A percentile compares a stretch with the other conserved stretches of the same genome.
These are phyloP conservation scores for Leucozona laternaria DNA, from an alignment of 2,888 invertebrate genomes.

Conservation along the genomic window DNA sequence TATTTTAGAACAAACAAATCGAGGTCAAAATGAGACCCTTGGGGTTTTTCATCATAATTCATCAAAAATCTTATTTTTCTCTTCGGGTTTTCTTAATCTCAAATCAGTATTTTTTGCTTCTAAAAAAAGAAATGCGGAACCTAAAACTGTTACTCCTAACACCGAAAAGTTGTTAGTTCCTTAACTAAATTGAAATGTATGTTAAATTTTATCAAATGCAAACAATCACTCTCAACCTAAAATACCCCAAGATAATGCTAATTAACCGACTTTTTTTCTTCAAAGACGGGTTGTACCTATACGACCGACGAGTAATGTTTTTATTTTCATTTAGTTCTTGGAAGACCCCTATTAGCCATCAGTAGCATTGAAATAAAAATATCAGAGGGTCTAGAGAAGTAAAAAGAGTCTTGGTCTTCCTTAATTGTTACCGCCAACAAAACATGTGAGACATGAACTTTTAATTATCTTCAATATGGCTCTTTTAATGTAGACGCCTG, in stretches of 20 bases:
- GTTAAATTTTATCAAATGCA: slow-evolving; percentile 58
- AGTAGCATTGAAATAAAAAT: neutral
- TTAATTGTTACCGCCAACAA: slow-evolving; percentile 43
- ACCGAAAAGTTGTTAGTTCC: slow-evolving; percentile 7
- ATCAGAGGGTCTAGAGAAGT: neutral
- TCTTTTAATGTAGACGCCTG: slow-evolving; percentile 37
- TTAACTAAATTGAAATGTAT: slow-evolving; percentile 13
- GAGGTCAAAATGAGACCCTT: too few species aligned
- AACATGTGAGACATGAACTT: slow-evolving; percentile 69
- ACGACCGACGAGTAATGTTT: too few species aligned
- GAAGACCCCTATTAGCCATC: slow-evolving; percentile 59
- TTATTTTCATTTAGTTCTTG: slow-evolving; percentile 29
- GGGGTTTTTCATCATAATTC: too few species aligned
- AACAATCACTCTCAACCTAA: slow-evolving; percentile 52
- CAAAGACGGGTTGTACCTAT: neutral
- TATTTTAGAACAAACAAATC: too few species aligned
- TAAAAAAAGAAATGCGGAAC: neutral
- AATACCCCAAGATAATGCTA: slow-evolving; percentile 68
- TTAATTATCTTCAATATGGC: slow-evolving; percentile 65
- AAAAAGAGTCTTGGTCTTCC: slow-evolving; percentile 16
- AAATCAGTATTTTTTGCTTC: neutral
- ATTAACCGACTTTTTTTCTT: slow-evolving; percentile 60
- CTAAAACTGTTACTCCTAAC: slow-evolving; percentile 10
- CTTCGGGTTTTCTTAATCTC: neutral
- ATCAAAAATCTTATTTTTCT: neutral